These are phyloP conservation scores for Vanacampus margaritifer DNA, from an alignment of 2,113 vertebrate species.

Conservation along the genomic window DNA sequence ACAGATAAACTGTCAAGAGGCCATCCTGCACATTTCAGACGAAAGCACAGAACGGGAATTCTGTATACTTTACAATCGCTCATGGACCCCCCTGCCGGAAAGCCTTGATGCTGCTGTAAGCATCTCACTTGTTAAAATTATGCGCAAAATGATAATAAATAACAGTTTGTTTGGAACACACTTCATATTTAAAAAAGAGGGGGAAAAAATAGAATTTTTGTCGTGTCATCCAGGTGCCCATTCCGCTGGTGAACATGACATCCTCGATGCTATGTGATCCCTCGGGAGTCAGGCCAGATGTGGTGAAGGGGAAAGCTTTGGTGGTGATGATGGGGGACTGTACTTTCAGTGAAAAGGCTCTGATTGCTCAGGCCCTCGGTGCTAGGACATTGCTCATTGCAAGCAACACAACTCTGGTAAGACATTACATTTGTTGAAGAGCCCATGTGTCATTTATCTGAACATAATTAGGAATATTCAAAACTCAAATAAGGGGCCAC, in stretches of 20 bases:
- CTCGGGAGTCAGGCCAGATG: slow-evolving; percentile 59
- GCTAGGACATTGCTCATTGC: slow-evolving; percentile 82
- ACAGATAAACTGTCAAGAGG: slow-evolving; percentile 81
- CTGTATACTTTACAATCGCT: slow-evolving; percentile 82
- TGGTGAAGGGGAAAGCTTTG: slow-evolving; percentile 75
- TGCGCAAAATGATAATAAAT: background rate
- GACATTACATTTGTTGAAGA: slow-evolving; percentile 28
- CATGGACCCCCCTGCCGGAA: slow-evolving; percentile 75
- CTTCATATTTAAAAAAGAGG: background rate
- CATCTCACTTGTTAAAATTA: slow-evolving; percentile 20
- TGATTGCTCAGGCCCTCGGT: slow-evolving; percentile 75
- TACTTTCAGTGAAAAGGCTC: slow-evolving; percentile 79
- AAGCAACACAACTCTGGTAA: slow-evolving; percentile 75
- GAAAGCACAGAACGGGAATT: slow-evolving; percentile 69
- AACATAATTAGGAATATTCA: no score
- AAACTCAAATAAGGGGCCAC: no score
- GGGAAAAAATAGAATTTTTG: background rate
- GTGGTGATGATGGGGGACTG: slow-evolving; percentile 83
- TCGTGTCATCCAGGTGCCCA: slow-evolving; percentile 61
- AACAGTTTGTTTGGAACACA: background rate
- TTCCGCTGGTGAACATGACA: slow-evolving; percentile 76
- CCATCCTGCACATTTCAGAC: slow-evolving; percentile 77
- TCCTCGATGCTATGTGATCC: slow-evolving; percentile 74
- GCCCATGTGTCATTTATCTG: background rate
- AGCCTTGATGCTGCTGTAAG: slow-evolving; percentile 81